These are phyloP conservation scores for Drosophila nasuta DNA, from an alignment of 1,140 invertebrate genomes.

Conservation along the genomic window DNA sequence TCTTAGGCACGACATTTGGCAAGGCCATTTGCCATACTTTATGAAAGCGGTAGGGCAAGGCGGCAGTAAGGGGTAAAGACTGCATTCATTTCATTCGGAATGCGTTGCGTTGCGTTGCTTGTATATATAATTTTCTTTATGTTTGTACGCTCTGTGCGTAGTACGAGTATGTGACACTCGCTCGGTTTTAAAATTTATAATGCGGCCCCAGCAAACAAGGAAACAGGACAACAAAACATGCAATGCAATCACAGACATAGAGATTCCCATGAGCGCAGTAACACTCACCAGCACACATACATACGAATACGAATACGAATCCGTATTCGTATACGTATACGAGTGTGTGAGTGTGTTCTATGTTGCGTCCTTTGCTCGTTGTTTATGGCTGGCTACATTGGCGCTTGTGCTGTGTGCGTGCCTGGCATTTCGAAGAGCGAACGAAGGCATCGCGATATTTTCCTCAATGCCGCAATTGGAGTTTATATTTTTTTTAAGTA, in stretches of 20 bases:
- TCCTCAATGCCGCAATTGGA: constrained; percentile 71
- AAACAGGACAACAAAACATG: constrained; percentile 64
- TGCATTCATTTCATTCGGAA: constrained; percentile 13
- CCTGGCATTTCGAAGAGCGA: constrained; percentile 69
- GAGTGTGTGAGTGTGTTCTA: constrained; percentile 32
- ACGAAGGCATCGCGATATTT: constrained; percentile 64
- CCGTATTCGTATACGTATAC: too few relatives aligned
- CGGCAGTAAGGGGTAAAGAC: not conserved
- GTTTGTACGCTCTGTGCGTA: constrained; percentile 53
- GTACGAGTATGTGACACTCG: constrained; percentile 43
- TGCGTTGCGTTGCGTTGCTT: constrained; percentile 22
- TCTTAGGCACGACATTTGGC: constrained; percentile 78
- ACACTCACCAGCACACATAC: constrained; percentile 7
- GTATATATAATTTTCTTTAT: constrained; percentile 76
- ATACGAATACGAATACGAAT: not conserved
- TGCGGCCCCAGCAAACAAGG: constrained; percentile 56
- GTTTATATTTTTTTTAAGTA: constrained; percentile 79
- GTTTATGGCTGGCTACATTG: constrained; percentile 72
- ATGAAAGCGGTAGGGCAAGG: constrained; percentile 13
- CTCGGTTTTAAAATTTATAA: constrained; percentile 82
- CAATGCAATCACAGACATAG: constrained; percentile 80
- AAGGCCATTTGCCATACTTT: constrained; percentile 77
- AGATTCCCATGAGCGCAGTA: constrained; percentile 68
- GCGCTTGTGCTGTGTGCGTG: constrained; percentile 67
- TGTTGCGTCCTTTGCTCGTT: constrained; percentile 60